These are phyloP conservation scores for Lacerta agilis DNA, from an alignment of 2,797 vertebrate species.

Conservation along the genomic window DNA sequence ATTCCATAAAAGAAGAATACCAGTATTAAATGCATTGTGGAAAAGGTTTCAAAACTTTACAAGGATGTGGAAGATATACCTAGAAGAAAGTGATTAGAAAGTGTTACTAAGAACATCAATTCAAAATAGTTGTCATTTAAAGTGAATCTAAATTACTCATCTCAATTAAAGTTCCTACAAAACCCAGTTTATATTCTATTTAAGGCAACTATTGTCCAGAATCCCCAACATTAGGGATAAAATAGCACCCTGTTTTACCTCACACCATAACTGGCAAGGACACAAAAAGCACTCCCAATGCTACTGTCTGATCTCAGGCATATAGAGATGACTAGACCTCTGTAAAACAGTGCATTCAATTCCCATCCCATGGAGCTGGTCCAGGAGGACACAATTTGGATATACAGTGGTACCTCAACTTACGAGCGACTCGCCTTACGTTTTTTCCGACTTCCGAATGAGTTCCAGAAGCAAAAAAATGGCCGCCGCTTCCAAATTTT, in stretches of 20 bases:
- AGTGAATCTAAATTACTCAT: background rate
- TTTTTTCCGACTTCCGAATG: too few relatives aligned
- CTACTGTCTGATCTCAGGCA: too few relatives aligned
- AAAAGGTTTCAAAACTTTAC: conserved; percentile 20
- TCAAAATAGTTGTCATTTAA: background rate
- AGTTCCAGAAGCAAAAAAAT: too few relatives aligned
- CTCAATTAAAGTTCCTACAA: background rate
- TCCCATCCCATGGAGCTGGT: too few relatives aligned
- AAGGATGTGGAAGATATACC: conserved; percentile 55
- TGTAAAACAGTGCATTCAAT: too few relatives aligned
- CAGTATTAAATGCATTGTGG: conserved; percentile 60
- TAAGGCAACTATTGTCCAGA: background rate
- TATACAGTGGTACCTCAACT: too few relatives aligned
- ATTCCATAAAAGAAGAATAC: conserved; percentile 60
- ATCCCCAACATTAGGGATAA: background rate
- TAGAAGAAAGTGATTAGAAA: conserved; percentile 59
- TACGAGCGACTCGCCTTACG: too few relatives aligned
- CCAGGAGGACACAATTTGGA: background rate
- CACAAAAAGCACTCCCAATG: too few relatives aligned
- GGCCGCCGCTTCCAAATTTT: too few relatives aligned
- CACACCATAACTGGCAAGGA: too few relatives aligned
- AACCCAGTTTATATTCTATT: background rate
- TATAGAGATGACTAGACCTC: too few relatives aligned
- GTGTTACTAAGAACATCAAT: background rate
- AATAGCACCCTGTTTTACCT: background rate